phyloP scores from a whole-genome alignment of 2,888 invertebrate species.

The Malthinus flaveolus region DNA sequence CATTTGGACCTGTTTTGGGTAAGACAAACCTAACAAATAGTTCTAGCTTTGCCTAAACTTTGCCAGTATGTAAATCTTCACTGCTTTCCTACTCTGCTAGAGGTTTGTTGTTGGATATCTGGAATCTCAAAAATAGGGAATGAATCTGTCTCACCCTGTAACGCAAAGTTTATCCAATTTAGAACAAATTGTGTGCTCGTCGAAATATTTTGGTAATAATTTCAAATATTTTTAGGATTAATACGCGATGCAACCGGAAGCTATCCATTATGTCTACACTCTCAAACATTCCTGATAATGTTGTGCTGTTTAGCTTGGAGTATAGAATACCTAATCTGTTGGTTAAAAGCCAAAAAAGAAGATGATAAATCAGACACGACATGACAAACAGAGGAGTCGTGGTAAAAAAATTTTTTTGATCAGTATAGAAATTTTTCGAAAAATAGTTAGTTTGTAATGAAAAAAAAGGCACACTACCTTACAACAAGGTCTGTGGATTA shows the following conservation, averaged over 20 bases:
- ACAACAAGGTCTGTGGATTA: slow-evolving; percentile 24
- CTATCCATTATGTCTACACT: slow-evolving; percentile 71
- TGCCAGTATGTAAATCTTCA: not conserved
- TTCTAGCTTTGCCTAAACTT: not conserved
- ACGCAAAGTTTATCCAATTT: too few species aligned
- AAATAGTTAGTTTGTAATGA: slow-evolving; percentile 9
- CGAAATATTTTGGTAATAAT: not conserved
- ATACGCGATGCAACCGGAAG: slow-evolving; percentile 71
- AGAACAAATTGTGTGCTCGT: not conserved
- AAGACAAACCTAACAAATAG: slow-evolving; percentile 35
- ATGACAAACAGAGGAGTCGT: slow-evolving; percentile 33
- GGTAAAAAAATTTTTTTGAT: slow-evolving; percentile 10
- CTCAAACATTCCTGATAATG: slow-evolving; percentile 71
- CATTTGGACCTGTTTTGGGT: slow-evolving; percentile 73
- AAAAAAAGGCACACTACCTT: slow-evolving; percentile 8
- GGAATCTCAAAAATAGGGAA: too few species aligned
- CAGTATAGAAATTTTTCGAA: slow-evolving; percentile 1
- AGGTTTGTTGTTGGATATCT: not conserved
- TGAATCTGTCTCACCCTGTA: too few species aligned
- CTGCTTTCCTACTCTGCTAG: not conserved
- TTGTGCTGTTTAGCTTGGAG: slow-evolving; percentile 71
- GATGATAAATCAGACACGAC: slow-evolving; percentile 50
- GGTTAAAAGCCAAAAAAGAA: slow-evolving; percentile 52
- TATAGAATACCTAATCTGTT: slow-evolving; percentile 60
- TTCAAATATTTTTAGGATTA: slow-evolving; percentile 60